Percentiles rank a stretch among this genome's conserved stretches.
Evolutionary conservation across 2,888 invertebrate genomes (phyloP).

Genomic region (Agelastica alni): DNA sequence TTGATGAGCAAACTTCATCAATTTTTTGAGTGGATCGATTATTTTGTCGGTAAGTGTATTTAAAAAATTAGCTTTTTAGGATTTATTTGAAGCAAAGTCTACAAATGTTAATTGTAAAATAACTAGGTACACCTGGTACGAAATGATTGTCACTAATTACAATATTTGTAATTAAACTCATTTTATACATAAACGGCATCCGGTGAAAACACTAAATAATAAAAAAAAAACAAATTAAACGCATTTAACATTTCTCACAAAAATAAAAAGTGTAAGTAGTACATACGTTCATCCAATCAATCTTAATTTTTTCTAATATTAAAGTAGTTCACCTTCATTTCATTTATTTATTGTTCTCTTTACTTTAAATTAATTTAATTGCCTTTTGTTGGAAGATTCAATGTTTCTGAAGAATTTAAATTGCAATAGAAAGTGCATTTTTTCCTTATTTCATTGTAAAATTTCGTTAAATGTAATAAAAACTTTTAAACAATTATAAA

Average conservation of each 20-base stretch:
- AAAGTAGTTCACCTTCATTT: neutral
- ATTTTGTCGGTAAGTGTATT: too few species aligned
- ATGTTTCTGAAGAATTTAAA: neutral
- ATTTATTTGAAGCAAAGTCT: too few species aligned
- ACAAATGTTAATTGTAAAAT: too few species aligned
- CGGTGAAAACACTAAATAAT: slow-evolving; percentile 2
- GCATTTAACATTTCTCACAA: neutral
- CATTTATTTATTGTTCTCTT: neutral
- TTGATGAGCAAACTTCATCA: too few species aligned
- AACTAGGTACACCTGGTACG: too few species aligned
- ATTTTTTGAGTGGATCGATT: too few species aligned
- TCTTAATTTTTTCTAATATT: too few species aligned
- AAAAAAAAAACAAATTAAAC: neutral
- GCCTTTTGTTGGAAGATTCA: neutral
- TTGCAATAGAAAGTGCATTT: neutral
- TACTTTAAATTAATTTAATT: neutral
- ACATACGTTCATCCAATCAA: neutral
- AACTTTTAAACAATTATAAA: too few species aligned
- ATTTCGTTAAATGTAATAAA: too few species aligned
- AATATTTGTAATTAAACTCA: neutral
- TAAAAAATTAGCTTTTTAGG: too few species aligned
- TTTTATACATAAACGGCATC: neutral
- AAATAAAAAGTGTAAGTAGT: neutral
- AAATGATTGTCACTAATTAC: neutral
- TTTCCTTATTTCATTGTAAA: too few species aligned